Evolutionary conservation across 2,888 invertebrate species (phyloP), one percentile per base, ranked within the genome.

Genomic region (Pseudococcus viburni): DNA sequence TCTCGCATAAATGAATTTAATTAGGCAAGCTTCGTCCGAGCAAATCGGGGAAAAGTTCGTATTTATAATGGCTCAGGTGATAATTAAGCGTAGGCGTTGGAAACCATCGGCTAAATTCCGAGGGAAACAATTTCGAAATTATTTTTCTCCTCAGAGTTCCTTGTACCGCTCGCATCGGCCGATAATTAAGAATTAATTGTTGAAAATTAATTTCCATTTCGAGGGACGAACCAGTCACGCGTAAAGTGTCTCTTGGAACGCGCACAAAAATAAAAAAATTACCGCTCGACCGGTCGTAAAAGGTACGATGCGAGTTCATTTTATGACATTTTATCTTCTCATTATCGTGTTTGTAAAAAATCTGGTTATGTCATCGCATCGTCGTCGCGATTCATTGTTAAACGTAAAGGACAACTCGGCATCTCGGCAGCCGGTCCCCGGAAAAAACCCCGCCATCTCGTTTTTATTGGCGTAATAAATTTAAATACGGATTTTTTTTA

Each of bases 181-280:
- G 9, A 19, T 59, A 19, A 6, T 19, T n/a, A 59, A 59, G 59
- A 59, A 19, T 59, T 59, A 59, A 59, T 59, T 59, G 59, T 59
- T 59, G 19, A 80, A 80, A 80, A 42, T 80, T 39, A 42, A 39
- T 19, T 42, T 80, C 15, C n/a, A 80, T n/a, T 80, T n/a, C 42
- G 80, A 80, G 80, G 80, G 80, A 42, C 80, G 12, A 80, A 80
- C 80, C 80, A 80, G 80, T 80, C 80, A 80, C 80, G 80, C n/a
- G n/a, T 46, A 39, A 17, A 33, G 17, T 68, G 26, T 17, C 39
- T 33, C 22, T 26, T 77, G 77, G 77, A 77, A 33, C 39, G 26
- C 77, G 77, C 12, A 68, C 26, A 73, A 11, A 33, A 73, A 33
- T 33, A 73, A 73, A 22, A 22, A 55, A 55, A 17, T 55, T n/a